Evolutionary conservation across 1,140 invertebrate species (phyloP).

Genomic region (Yoshiicerus persimilis): DNA sequence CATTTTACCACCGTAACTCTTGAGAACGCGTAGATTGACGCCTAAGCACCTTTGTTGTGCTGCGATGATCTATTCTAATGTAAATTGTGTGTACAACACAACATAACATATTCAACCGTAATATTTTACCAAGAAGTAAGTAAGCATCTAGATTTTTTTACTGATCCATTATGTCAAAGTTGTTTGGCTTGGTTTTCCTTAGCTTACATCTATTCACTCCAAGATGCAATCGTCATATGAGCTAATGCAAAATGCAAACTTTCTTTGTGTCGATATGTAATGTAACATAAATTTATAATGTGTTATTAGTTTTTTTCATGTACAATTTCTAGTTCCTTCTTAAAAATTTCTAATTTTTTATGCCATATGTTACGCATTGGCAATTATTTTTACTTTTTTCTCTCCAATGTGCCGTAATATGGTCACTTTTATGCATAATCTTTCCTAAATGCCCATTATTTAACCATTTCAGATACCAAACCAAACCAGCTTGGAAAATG

Average conservation of each 20-base stretch:
- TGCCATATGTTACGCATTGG: background rate
- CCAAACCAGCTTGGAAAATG: no score
- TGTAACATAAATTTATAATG: background rate
- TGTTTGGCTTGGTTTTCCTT: background rate
- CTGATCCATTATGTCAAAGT: background rate
- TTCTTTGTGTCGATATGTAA: background rate
- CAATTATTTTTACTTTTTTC: background rate
- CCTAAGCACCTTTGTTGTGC: background rate
- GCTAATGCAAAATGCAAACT: background rate
- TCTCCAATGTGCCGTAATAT: background rate
- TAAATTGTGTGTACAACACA: background rate
- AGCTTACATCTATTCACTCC: no score
- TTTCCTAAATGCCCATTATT: background rate
- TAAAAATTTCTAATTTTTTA: background rate
- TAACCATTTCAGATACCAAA: background rate
- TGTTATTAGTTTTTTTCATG: background rate
- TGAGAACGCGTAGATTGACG: background rate
- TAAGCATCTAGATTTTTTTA: background rate
- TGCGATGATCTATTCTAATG: no score
- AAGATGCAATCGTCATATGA: background rate
- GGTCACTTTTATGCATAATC: background rate
- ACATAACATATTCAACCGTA: background rate
- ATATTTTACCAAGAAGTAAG: background rate
- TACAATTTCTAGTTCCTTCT: background rate
- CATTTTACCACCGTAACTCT: background rate